These are phyloP conservation scores for Troides oblongomaculatus DNA, from an alignment of 2,888 invertebrate genomes.

Conservation along the genomic window DNA sequence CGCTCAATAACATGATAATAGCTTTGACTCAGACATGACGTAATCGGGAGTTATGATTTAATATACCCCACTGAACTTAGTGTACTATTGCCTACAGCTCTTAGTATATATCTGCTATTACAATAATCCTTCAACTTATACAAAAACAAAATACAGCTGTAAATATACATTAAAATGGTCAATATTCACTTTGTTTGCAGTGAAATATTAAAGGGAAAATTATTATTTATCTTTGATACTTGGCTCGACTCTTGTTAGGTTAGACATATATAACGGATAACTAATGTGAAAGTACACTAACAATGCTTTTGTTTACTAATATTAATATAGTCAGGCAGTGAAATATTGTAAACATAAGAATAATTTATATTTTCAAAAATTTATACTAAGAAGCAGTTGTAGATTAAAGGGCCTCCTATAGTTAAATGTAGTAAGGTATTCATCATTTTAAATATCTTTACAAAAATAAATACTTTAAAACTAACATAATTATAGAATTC, in stretches of 20 bases:
- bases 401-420: too few species aligned
- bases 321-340: not conserved
- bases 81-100: not conserved
- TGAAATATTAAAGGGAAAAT: not conserved
- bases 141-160: too few species aligned
- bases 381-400: too few species aligned
- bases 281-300: not conserved
- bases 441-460: too few species aligned
- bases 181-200: not conserved
- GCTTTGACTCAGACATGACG: conserved; percentile 20
- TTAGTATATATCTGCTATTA: not conserved
- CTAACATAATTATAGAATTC: too few species aligned
- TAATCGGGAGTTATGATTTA: conserved; percentile 13
- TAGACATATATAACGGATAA: not conserved
- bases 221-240: too few species aligned
- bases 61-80: not conserved
- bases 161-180: not conserved
- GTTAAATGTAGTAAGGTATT: too few species aligned
- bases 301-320: not conserved
- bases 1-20: conserved; percentile 3
- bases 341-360: too few species aligned
- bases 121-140: not conserved
- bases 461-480: too few species aligned
- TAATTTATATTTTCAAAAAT: too few species aligned
- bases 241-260: too few species aligned